phyloP scores from a whole-genome alignment of 92 coral and sea anemone genomes.

The Palythoa grandiflora region DNA sequence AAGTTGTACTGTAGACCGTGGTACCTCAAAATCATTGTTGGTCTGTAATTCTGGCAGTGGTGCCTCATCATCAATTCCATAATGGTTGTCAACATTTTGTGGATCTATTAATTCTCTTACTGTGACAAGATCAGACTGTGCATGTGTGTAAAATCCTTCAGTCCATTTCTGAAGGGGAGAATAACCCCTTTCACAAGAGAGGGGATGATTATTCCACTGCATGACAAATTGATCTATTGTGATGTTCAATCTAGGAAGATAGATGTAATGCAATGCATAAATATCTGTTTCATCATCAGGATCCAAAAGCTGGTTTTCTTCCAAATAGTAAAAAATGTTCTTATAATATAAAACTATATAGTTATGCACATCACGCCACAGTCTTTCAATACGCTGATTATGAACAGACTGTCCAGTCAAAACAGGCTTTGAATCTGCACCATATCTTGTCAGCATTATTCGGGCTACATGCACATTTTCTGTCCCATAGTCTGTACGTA shows the following conservation, averaged over 20 bases:
- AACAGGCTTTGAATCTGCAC: neutral
- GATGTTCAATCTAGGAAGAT: constrained; percentile 31
- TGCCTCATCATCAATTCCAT: constrained; percentile 68
- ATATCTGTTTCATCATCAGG: constrained; percentile 66
- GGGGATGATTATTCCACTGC: constrained; percentile 71
- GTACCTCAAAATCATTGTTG: constrained; percentile 60
- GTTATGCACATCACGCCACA: constrained; percentile 67
- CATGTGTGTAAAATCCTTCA: constrained; percentile 64
- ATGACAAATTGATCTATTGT: constrained; percentile 50
- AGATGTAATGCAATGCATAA: constrained; percentile 62
- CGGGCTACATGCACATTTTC: constrained; percentile 12
- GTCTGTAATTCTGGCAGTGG: constrained; percentile 69
- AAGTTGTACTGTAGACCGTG: constrained; percentile 63
- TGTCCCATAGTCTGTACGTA: constrained; percentile 9
- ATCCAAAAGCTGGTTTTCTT: constrained; percentile 57
- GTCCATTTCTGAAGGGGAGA: constrained; percentile 64
- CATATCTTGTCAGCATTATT: constrained; percentile 10
- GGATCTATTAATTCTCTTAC: constrained; percentile 63
- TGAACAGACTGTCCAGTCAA: constrained; percentile 49
- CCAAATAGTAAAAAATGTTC: constrained; percentile 47
- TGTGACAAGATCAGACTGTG: constrained; percentile 50
- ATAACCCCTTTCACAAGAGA: constrained; percentile 41
- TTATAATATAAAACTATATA: constrained; percentile 48
- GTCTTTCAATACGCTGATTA: constrained; percentile 32
- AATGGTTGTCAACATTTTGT: constrained; percentile 30